A percentile compares a stretch with the other conserved stretches of the same genome.
phyloP scores from a whole-genome alignment of 2,888 invertebrate genomes.

The Timandra comae region DNA sequence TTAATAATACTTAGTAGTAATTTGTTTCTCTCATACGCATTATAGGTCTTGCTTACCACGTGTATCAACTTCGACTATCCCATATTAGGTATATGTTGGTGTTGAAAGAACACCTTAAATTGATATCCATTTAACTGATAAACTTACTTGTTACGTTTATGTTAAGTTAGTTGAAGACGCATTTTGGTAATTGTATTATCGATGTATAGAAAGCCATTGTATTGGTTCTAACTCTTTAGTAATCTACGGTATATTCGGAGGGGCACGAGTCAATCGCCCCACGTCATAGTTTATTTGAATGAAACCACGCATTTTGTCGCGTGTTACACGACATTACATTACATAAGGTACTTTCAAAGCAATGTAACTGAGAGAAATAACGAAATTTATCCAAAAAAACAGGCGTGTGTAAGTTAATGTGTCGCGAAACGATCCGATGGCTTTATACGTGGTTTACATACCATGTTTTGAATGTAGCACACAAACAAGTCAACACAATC shows the following conservation, averaged over 20 bases:
- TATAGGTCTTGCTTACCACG: too few species aligned
- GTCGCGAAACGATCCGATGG: conserved; percentile 4
- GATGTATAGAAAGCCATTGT: too few species aligned
- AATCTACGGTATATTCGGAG: too few species aligned
- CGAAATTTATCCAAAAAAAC: conserved; percentile 17
- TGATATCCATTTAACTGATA: too few species aligned
- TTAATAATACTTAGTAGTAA: too few species aligned
- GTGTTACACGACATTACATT: conserved; percentile 56
- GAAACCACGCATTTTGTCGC: conserved; percentile 52
- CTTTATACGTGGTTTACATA: conserved; percentile 8
- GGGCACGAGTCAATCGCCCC: conserved; percentile 50
- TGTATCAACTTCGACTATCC: too few species aligned
- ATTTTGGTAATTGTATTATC: conserved; percentile 22
- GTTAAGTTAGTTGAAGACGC: conserved; percentile 17
- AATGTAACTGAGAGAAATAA: conserved; percentile 24
- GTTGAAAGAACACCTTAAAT: too few species aligned
- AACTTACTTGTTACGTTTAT: too few species aligned
- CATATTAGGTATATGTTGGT: too few species aligned
- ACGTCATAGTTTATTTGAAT: conserved; percentile 67
- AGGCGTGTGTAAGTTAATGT: conserved; percentile 19
- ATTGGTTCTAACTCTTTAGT: too few species aligned
- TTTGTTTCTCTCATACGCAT: too few species aligned
- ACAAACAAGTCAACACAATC: too few species aligned
- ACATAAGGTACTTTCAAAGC: conserved; percentile 36
- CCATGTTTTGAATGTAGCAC: background rate